These are phyloP conservation scores for Zaprionus camerounensis DNA, from an alignment of 1,140 invertebrate species.

Conservation along the genomic window DNA sequence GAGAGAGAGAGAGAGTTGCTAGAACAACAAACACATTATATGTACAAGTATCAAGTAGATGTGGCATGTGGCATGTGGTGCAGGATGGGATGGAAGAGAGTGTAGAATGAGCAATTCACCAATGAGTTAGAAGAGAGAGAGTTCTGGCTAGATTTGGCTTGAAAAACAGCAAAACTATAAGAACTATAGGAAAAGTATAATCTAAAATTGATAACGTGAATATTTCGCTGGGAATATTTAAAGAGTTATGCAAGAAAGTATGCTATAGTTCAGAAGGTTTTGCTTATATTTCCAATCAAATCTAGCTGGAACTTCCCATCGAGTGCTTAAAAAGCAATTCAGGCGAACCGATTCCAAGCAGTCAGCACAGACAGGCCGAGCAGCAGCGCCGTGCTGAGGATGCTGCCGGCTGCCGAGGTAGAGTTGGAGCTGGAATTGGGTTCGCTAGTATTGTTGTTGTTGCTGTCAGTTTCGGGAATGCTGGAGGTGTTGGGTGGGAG, in stretches of 20 bases:
- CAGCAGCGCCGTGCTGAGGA: constrained; percentile 71
- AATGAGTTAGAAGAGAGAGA: constrained; percentile 23
- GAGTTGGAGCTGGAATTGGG: constrained; percentile 8
- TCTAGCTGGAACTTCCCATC: neutral
- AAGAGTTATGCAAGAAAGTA: neutral
- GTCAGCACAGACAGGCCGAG: constrained; percentile 73
- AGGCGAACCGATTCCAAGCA: constrained; percentile 74
- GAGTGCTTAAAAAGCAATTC: constrained; percentile 23
- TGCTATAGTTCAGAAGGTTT: neutral
- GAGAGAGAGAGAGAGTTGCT: constrained; percentile 38
- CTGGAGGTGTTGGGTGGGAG: constrained; percentile 10
- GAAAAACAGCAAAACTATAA: neutral
- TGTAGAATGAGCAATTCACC: constrained; percentile 31
- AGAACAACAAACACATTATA: constrained; percentile 52
- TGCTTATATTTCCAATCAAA: neutral
- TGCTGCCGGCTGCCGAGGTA: constrained; percentile 53
- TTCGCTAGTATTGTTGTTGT: constrained; percentile 21
- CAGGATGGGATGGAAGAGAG: constrained; percentile 5
- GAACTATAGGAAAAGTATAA: neutral
- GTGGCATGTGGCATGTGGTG: constrained; percentile 13
- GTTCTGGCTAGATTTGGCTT: neutral
- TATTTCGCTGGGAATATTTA: neutral
- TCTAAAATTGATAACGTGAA: neutral
- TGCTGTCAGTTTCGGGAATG: constrained; percentile 21
- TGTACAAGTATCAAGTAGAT: constrained; percentile 4